phyloP scores from a whole-genome alignment of 2,113 vertebrate species.

The Heterotilapia buettikoferi region DNA sequence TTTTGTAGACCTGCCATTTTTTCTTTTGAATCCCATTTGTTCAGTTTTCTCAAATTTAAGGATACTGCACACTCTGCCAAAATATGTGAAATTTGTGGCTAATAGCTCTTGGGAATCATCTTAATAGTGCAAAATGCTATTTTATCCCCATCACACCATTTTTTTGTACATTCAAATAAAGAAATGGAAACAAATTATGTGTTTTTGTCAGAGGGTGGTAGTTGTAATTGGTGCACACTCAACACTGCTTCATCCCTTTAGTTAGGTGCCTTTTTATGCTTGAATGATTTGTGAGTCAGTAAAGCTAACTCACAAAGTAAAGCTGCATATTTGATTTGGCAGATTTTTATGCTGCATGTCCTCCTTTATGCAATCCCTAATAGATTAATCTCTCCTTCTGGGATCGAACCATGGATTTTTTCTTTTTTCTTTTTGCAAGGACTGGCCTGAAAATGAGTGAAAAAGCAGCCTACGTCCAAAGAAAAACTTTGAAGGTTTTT shows the following conservation, averaged over 20 bases:
- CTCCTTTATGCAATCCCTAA: neutral
- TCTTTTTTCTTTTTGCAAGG: accelerated
- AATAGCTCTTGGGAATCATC: neutral
- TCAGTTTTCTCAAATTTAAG: neutral
- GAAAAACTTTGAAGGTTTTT: neutral
- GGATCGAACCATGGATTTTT: neutral
- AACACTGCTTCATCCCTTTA: neutral
- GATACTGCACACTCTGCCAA: neutral
- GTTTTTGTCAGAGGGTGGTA: neutral
- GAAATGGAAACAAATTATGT: neutral
- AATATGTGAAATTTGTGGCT: neutral
- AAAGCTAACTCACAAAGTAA: neutral
- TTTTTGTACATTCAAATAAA: neutral
- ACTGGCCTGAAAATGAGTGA: neutral
- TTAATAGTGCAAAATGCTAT: neutral
- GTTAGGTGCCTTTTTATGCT: neutral
- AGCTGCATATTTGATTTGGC: neutral
- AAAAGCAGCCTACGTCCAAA: neutral
- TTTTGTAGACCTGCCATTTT: neutral
- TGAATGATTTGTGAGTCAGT: neutral
- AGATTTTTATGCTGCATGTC: neutral
- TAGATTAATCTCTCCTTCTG: neutral
- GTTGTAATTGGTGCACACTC: neutral
- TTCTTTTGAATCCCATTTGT: neutral
- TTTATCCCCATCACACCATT: neutral